phyloP scores from a whole-genome alignment of 2,113 vertebrate genomes.

The Eonycteris spelaea region DNA sequence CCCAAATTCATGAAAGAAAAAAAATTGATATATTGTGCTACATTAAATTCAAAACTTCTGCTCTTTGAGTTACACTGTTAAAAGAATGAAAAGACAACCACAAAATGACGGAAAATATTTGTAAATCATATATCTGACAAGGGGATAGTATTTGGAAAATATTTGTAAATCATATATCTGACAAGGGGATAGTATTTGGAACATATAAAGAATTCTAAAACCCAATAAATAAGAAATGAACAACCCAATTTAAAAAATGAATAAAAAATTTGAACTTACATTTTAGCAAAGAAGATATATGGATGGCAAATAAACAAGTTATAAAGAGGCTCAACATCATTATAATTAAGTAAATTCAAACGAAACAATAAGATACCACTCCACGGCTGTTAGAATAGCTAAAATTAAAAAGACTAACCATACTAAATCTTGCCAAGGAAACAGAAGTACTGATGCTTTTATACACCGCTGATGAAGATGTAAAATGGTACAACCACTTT shows the following conservation, averaged over 20 bases:
- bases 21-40: not conserved
- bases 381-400: not conserved
- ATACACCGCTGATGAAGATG: not conserved
- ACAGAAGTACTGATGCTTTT: not conserved
- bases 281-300: not conserved
- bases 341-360: not conserved
- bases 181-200: not conserved
- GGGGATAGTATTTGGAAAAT: not conserved
- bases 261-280: not conserved
- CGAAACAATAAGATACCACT: not conserved
- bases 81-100: not conserved
- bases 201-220: conserved; percentile 12
- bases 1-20: not conserved
- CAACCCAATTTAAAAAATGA: not conserved
- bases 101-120: not conserved
- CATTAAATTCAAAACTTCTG: not conserved
- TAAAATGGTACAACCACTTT: not conserved
- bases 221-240: not conserved
- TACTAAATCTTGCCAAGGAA: not conserved
- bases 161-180: not conserved
- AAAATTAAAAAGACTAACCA: not conserved
- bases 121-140: not conserved
- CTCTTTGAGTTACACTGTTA: not conserved
- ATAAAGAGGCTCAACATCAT: not conserved
- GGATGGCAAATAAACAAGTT: not conserved